phyloP scores from a whole-genome alignment of 2,888 invertebrate species.

The Chorisops tibialis region DNA sequence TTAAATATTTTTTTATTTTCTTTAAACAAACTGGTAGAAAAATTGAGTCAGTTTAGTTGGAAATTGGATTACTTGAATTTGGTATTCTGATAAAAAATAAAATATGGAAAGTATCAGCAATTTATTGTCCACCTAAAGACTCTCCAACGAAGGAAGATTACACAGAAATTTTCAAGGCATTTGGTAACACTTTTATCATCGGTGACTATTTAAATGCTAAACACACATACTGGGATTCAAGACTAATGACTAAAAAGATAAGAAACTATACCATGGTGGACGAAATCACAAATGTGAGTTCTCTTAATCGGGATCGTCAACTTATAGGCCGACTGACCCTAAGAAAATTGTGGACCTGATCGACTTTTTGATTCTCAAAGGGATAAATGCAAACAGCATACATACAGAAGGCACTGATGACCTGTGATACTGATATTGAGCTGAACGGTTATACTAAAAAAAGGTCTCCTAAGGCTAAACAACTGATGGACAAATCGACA shows the following conservation, averaged over 20 bases:
- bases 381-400: not conserved
- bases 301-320: conserved; percentile 14
- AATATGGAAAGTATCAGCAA: conserved; percentile 1
- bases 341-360: conserved; percentile 25
- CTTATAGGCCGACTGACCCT: conserved; percentile 27
- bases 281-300: not conserved
- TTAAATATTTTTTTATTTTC: too few species aligned
- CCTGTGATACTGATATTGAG: too few species aligned
- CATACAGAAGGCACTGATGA: not conserved
- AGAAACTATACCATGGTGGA: not conserved
- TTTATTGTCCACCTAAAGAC: conserved; percentile 24
- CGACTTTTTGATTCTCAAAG: conserved; percentile 23
- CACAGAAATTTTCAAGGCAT: conserved; percentile 23
- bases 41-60: too few species aligned
- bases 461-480: too few species aligned
- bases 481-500: too few species aligned
- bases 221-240: not conserved
- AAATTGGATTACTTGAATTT: too few species aligned
- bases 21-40: too few species aligned
- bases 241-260: conserved; percentile 7
- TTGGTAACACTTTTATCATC: conserved; percentile 33
- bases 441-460: too few species aligned
- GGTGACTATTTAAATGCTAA: conserved; percentile 32
- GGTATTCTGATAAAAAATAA: not conserved
- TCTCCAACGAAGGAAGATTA: conserved; percentile 20